Evolutionary conservation across 2,888 invertebrate genomes (phyloP), one percentile per base, ranked within the genome.

Genomic region (Tromatobia lineatoria): DNA sequence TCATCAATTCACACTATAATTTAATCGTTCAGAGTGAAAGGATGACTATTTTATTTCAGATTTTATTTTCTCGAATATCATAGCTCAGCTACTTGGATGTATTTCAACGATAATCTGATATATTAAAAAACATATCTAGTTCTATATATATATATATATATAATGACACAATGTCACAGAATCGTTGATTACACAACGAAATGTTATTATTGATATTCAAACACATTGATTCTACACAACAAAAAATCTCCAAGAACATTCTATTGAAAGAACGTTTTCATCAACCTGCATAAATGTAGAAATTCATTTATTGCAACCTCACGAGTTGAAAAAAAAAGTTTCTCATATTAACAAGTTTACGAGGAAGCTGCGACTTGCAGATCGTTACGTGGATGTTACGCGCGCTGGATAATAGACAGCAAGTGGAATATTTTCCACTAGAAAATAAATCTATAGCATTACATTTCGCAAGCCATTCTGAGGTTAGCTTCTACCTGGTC

Each of bases 351-450:
- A n/a, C n/a, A n/a, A n/a, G 13, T 45, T 13, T 45, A 45, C 13
- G 4, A 45, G 45, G 45, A 45, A 45, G 45, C 45, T 45, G 1
- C 11, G n/a, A 13, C 2, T n/a, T 54, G 20, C 20, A 23, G 11
- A 2, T 54, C 23, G 54, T 11, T 23, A 15, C 57, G 3, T 11
- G 15, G 2, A 25, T 25, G 2, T 15, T 23, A 23, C 15, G 57
- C 34, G 15, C 34, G 15, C 1, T 7, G 34, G n/a, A n/a, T n/a
- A 18, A 54, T 2, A 15, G n/a, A n/a, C 6, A 34, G 15, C 29
- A 7, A 13, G 29, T 61, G 59, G 29, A 61, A 61, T 61, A 34
- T 61, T 61, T 34, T 34, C 34, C n/a, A 61, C 59, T 7, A n/a
- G 29, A 29, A 34, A 29, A 54, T 54, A 54, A 61, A 61, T 61